These are phyloP conservation scores for Drosophila navojoa DNA, from an alignment of 1,140 invertebrate genomes.

Conservation along the genomic window DNA sequence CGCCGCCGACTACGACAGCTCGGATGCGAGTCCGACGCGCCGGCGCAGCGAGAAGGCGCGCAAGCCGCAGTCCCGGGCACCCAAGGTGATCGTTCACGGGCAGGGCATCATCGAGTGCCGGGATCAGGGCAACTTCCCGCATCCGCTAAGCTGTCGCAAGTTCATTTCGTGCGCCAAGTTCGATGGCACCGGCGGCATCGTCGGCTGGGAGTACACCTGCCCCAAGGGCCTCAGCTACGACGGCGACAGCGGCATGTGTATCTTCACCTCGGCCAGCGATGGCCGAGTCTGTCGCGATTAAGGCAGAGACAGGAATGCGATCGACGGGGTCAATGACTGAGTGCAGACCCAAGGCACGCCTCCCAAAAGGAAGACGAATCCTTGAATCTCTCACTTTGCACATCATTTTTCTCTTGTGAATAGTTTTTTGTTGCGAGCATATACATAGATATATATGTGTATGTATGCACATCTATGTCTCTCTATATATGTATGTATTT, in stretches of 20 bases:
- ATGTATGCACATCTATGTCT: too few relatives aligned
- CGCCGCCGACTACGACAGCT: slow-evolving; percentile 24
- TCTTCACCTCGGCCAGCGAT: slow-evolving; percentile 89
- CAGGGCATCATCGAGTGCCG: slow-evolving; percentile 90
- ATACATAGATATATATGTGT: neutral
- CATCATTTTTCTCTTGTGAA: slow-evolving; percentile 24
- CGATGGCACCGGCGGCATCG: slow-evolving; percentile 88
- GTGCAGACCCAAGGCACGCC: slow-evolving; percentile 17
- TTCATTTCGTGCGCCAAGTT: slow-evolving; percentile 94
- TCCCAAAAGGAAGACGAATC: slow-evolving; percentile 10
- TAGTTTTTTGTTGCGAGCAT: slow-evolving; percentile 18
- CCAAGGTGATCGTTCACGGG: slow-evolving; percentile 82
- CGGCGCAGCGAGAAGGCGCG: slow-evolving; percentile 20
- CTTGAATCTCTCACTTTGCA: slow-evolving; percentile 6
- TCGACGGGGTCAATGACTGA: slow-evolving; percentile 44
- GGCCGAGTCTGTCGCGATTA: slow-evolving; percentile 86
- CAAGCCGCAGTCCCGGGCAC: slow-evolving; percentile 6
- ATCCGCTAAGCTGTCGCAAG: slow-evolving; percentile 93
- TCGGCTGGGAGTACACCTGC: slow-evolving; percentile 94
- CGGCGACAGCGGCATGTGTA: slow-evolving; percentile 94
- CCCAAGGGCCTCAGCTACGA: slow-evolving; percentile 93
- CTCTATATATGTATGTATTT: too few relatives aligned
- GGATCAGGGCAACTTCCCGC: slow-evolving; percentile 94
- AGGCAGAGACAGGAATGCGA: neutral
- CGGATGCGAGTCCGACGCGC: neutral